Evolutionary conservation across 2,113 vertebrate genomes (phyloP).

Genomic region (Emydura subglobosa): DNA sequence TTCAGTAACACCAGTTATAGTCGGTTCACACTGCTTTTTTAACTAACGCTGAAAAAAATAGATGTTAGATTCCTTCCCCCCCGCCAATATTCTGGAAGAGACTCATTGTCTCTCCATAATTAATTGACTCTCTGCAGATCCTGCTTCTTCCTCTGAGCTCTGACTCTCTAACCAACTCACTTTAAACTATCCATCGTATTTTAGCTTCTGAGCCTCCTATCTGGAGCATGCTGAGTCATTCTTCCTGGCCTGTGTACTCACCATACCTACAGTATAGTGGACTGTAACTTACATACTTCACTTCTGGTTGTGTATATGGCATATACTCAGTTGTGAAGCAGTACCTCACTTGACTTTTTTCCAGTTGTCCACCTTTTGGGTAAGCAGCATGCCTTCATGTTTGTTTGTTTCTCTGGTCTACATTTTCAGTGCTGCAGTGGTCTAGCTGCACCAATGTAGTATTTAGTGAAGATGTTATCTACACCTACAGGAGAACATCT

Average conservation of each 20-base stretch:
- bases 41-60: too few species aligned
- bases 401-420: background rate
- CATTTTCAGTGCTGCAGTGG: background rate
- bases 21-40: background rate
- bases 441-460: background rate
- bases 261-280: background rate
- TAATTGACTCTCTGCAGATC: background rate
- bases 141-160: background rate
- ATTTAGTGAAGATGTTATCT: background rate
- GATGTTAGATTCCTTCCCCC: too few species aligned
- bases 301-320: slow-evolving; percentile 9
- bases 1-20: background rate
- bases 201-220: background rate
- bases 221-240: background rate
- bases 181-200: background rate
- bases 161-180: background rate
- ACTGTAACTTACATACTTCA: slow-evolving; percentile 3
- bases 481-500: background rate
- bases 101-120: background rate
- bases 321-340: slow-evolving; percentile 10
- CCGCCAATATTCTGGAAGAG: background rate
- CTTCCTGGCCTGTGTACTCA: background rate
- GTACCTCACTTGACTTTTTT: background rate
- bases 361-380: background rate
- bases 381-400: background rate